These are phyloP conservation scores for Anguilla anguilla DNA, from an alignment of 2,797 vertebrate species.

Conservation along the genomic window DNA sequence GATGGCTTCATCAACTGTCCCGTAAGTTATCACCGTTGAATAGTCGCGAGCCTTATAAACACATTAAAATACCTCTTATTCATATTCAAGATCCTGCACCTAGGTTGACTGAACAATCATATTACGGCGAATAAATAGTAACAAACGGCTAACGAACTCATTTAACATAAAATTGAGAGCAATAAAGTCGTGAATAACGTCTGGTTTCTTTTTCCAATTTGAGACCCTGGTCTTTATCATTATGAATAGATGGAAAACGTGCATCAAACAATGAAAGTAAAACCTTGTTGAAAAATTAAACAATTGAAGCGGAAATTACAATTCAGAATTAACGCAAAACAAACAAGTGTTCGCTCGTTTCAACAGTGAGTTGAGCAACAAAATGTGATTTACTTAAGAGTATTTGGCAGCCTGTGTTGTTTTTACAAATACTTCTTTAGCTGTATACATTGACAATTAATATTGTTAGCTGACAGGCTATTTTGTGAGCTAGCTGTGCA, in stretches of 20 bases:
- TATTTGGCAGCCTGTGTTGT: background rate
- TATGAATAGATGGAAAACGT: background rate
- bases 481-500: background rate
- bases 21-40: background rate
- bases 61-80: background rate
- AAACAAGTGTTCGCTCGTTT: background rate
- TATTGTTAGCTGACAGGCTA: background rate
- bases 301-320: conserved; percentile 12
- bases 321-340: background rate
- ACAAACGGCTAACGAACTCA: background rate
- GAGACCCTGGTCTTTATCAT: background rate
- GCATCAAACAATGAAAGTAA: background rate
- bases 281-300: conserved; percentile 16
- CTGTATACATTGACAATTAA: background rate
- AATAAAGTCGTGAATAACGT: background rate
- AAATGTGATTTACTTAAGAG: background rate
- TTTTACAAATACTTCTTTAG: background rate
- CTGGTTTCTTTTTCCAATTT: background rate
- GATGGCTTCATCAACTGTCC: conserved; percentile 9
- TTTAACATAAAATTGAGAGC: background rate
- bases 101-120: background rate
- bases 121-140: background rate
- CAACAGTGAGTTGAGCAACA: background rate
- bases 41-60: background rate
- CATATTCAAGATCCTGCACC: background rate